Conservation (phyloP, 2,113 vertebrate genomes). For the Podocnemis expansa region DNA sequence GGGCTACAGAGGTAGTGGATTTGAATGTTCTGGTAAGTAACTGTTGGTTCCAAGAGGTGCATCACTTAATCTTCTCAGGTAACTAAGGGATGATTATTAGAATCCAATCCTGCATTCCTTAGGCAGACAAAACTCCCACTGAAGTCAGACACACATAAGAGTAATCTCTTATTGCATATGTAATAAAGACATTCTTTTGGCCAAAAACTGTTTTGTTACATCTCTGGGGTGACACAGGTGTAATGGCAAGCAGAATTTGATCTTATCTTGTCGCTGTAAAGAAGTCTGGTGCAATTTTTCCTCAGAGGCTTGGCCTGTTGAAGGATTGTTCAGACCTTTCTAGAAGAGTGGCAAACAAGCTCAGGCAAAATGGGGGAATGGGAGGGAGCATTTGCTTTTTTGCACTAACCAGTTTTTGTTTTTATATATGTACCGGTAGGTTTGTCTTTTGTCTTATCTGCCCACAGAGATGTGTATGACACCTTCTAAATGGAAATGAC, state of each 20-base stretch:
- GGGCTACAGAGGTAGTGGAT: slow-evolving; percentile 90
- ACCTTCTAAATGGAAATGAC: neutral
- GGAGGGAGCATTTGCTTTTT: fast-evolving
- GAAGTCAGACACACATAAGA: neutral
- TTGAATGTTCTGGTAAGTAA: slow-evolving; percentile 89
- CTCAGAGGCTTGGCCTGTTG: neutral
- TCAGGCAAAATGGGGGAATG: neutral
- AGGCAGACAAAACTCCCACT: neutral
- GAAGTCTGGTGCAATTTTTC: neutral
- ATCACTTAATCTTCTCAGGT: neutral
- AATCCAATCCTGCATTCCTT: neutral
- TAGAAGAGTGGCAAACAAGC: neutral
- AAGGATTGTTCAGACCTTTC: neutral
- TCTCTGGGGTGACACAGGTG: neutral
- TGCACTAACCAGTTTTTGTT: neutral
- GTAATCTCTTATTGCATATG: neutral
- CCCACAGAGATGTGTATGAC: neutral
- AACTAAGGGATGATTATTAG: neutral
- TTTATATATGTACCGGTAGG: neutral
- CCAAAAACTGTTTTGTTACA: neutral
- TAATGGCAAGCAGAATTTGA: neutral
- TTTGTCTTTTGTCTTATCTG: neutral
- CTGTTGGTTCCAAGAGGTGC: neutral
- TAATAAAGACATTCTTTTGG: neutral
- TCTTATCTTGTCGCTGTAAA: neutral